phyloP scores from a whole-genome alignment of 1,140 invertebrate genomes.

The Hermetia illucens region DNA sequence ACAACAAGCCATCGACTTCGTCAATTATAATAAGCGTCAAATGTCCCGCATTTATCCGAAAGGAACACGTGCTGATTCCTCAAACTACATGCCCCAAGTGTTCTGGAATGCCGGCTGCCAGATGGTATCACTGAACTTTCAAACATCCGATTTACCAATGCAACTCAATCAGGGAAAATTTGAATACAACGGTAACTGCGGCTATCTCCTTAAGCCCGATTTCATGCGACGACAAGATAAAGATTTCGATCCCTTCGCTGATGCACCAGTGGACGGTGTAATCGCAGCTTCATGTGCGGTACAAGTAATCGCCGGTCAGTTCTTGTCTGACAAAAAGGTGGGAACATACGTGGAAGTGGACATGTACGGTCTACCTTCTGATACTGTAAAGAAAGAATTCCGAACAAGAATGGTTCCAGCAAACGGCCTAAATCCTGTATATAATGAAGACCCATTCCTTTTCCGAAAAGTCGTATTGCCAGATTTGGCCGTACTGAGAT shows the following conservation, averaged over 20 bases:
- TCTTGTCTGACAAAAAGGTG: constrained; percentile 97
- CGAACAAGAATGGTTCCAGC: constrained; percentile 88
- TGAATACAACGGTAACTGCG: constrained; percentile 94
- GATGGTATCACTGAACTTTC: constrained; percentile 99
- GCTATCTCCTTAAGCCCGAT: constrained; percentile 96
- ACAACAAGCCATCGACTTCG: constrained; percentile 92
- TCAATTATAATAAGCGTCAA: constrained; percentile 99
- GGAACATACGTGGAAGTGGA: constrained; percentile 99
- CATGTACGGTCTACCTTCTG: constrained; percentile 98
- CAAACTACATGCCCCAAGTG: constrained; percentile 98
- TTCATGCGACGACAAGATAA: constrained; percentile 96
- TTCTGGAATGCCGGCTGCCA: constrained; percentile 88
- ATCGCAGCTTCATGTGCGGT: constrained; percentile 98
- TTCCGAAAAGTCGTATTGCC: constrained; percentile 98
- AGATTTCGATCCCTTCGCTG: constrained; percentile 97
- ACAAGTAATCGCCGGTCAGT: constrained; percentile 97
- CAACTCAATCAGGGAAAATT: constrained; percentile 99
- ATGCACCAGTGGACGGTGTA: constrained; percentile 97
- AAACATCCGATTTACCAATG: constrained; percentile 98
- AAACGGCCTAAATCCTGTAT: constrained; percentile 95
- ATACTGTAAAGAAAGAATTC: constrained; percentile 98
- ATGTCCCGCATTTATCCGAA: constrained; percentile 98
- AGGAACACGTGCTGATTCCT: constrained; percentile 95
- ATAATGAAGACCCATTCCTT: constrained; percentile 96
- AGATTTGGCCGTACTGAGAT: constrained; percentile 91